Percentiles rank a stretch among this genome's conserved stretches.
Evolutionary conservation across 2,113 vertebrate genomes (phyloP).

Genomic region (Serinus canaria): DNA sequence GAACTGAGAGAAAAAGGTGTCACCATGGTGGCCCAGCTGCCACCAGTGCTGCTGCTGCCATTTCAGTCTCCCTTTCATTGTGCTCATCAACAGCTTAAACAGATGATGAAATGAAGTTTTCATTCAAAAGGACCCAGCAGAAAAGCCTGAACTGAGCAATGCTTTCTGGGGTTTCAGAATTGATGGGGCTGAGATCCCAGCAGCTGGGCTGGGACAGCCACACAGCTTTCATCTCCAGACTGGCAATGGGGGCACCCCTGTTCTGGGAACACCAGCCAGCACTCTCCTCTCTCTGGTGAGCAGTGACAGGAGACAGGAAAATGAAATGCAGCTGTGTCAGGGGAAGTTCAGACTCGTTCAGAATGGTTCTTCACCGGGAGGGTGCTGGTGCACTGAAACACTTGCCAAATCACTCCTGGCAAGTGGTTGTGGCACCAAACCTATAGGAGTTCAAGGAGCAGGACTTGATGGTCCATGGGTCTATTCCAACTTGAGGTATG

Average conservation of each 20-base stretch:
- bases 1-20: background rate
- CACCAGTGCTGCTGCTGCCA: background rate
- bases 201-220: background rate
- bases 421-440: background rate
- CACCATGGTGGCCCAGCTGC: background rate
- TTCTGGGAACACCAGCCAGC: rapidly evolving
- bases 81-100: background rate
- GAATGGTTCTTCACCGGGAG: background rate
- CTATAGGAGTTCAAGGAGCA: background rate
- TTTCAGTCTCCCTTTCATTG: background rate
- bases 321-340: rapidly evolving
- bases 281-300: background rate
- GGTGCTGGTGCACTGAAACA: background rate
- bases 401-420: no score
- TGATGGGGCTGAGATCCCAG: background rate
- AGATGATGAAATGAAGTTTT: background rate
- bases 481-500: background rate
- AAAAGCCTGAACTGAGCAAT: background rate
- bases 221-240: background rate
- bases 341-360: background rate
- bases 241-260: background rate
- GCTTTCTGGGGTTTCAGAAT: background rate
- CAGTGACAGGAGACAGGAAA: background rate
- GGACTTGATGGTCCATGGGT: background rate
- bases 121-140: background rate